Base-by-base conservation (phyloP, 64 coral and sea anemone genomes). In the Stichodactyla helianthus region DNA sequence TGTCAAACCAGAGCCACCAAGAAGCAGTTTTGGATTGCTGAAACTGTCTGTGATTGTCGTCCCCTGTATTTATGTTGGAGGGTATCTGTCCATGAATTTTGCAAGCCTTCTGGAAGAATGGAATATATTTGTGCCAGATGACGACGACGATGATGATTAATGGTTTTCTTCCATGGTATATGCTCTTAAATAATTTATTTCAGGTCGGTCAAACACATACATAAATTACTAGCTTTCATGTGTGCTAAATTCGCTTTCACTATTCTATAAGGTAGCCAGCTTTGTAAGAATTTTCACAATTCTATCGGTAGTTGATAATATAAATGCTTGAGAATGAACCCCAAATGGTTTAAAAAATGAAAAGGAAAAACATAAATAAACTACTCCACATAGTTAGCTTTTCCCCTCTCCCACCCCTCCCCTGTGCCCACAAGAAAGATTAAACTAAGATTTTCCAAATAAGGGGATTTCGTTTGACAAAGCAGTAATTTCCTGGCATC, bases 91-190 rank as follows among this genome's bases (percentile, higher is more conserved):
- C n/a, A 90, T 84, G 68, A 81, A 84, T 76, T 71, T 96, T 14
- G 88, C 94, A 13, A 79, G 82, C 10, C 35, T 93, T 77, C 64
- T 93, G 16, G 90, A 95, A 17, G 94, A 92, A 82, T 95, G 90
- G 90, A 93, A 86, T 78, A 95, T 95, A 79, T 95, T 95, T 83
- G 28, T 5, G 54, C 88, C 85, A 7, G 91, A 93, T 22, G 90
- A 92, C 55, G 90, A 95, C 35, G 94, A 95, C 27, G 94, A 95
- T 84, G 90, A 95, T 31, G 94, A 95, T 51, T 86, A 88, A 71
- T 91, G 27, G 12, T 16, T n/a, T n/a, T 50, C 55, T 12, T 6
- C 10, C 51, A 58, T 27, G 83, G 27, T 17, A 22, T 19, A 16
- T 76, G 54, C 15, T 76, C 53, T 25, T 67, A 25, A 74, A 51